Evolutionary conservation across 2,113 vertebrate species (phyloP), one percentile per base, ranked within the genome.

Genomic region (Eubucco bourcierii): DNA sequence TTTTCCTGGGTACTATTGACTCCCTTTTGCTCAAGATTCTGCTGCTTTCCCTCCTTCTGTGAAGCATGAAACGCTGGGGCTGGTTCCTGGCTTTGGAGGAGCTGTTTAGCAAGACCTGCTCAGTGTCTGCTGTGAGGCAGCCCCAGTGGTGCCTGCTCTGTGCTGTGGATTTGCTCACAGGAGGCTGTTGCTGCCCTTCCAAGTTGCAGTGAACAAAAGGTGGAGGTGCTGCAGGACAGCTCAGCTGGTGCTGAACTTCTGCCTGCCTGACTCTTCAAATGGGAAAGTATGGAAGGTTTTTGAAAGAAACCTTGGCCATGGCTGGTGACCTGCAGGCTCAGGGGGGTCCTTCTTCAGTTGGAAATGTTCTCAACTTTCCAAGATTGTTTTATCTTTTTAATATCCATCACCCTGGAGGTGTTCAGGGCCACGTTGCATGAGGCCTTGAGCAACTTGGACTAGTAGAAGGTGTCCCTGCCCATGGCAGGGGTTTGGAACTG

Each of bases 1-100:
- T 56, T 53, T 33, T 29, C 1, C 67, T 72, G 6, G 9, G 52
- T 60, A 75, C 65, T 75, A 65, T 47, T 41, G 63, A 66, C 87
- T 95, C 67, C 46, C 79, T 91, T 92, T 87, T 82, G 33, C 37
- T 79, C 47, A 56, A 83, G 81, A 17, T 67, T 84, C 56, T 80
- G 34, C 67, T 82, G 23, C 34, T 60, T 67, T 44, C 2, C 15
- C 20, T 50, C 52, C 41, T 33, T 1, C 33, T 31, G 14, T 2
- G 23, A 68, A 58, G 60, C 66, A 10, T 34, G 59, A 50, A 41
- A 86, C 84, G 75, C 56, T 20, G 52, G 81, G 47, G 0, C 46
- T 17, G 59, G 19, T 88, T 81, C 73, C 84, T 87, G 44, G 28
- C 44, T 44, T 67, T 39, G 12, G n/a, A 67, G 72, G 6, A 44